Evolutionary conservation across 1,140 invertebrate genomes (phyloP).

Genomic region (Phymastichus coffea): DNA sequence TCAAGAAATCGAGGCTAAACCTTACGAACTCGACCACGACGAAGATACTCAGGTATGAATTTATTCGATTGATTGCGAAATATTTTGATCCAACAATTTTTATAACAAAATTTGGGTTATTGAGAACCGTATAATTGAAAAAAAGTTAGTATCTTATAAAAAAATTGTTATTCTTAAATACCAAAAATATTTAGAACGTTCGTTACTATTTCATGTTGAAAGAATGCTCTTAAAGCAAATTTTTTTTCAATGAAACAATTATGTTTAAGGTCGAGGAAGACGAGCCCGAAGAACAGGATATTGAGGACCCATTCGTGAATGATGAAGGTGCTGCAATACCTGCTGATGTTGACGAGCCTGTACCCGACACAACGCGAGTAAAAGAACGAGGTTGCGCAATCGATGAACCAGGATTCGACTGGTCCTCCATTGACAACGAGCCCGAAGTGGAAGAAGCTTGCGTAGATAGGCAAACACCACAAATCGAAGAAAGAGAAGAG

Average conservation of each 20-base stretch:
- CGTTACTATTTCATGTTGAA: too few relatives aligned
- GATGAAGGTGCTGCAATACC: constrained; percentile 34
- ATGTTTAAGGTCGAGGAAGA: constrained; percentile 42
- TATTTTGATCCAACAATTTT: background rate
- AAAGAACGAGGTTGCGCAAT: too few relatives aligned
- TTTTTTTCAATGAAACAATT: too few relatives aligned
- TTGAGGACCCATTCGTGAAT: constrained; percentile 36
- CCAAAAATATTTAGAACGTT: too few relatives aligned
- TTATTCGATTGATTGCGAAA: too few relatives aligned
- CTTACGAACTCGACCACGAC: constrained; percentile 40
- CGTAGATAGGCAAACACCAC: background rate
- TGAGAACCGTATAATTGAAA: too few relatives aligned
- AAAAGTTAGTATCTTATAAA: background rate
- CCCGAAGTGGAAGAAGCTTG: background rate
- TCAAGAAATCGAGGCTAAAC: constrained; percentile 46
- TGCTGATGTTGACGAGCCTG: constrained; percentile 12
- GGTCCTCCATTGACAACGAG: constrained; percentile 13
- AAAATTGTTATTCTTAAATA: too few relatives aligned
- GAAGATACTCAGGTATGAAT: constrained; percentile 42
- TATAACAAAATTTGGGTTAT: too few relatives aligned
- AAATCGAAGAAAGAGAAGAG: background rate
- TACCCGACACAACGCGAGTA: too few relatives aligned
- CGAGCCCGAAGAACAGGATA: constrained; percentile 24
- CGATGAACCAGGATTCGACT: constrained; percentile 27
- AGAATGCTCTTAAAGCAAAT: too few relatives aligned